Evolutionary conservation across 37 sponge, comb jelly and placozoan species (phyloP).

Genomic region (Beroe ovata): DNA sequence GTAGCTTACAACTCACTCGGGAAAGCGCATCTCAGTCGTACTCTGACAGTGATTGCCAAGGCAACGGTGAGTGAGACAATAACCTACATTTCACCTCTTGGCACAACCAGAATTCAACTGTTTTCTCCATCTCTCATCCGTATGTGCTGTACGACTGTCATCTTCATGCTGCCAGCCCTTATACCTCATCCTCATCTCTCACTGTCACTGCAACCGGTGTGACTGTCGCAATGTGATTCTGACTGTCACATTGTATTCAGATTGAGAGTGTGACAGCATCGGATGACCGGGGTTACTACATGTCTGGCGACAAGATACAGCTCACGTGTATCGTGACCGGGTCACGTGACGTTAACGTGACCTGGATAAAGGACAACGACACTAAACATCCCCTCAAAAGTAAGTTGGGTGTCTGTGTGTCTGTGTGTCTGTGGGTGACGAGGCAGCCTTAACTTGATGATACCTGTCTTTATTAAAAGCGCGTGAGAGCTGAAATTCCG

Average conservation of each 20-base stretch:
- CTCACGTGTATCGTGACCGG: conserved; percentile 19
- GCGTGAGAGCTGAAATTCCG: no score
- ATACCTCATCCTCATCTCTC: not conserved
- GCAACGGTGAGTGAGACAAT: conserved; percentile 50
- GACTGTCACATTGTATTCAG: not conserved
- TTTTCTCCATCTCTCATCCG: no score
- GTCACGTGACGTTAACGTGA: not conserved
- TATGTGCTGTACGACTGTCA: no score
- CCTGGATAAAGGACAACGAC: conserved; percentile 58
- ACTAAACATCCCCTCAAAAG: not conserved
- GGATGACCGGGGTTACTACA: conserved; percentile 45
- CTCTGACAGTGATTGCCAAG: conserved; percentile 11
- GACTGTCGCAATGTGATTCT: no score
- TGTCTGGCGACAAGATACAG: conserved; percentile 17
- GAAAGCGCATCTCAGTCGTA: conserved; percentile 4
- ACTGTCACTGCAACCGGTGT: no score
- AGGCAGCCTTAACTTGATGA: no score
- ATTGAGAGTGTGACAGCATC: conserved; percentile 25
- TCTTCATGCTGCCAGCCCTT: no score
- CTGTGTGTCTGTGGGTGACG: no score
- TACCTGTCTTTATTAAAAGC: no score
- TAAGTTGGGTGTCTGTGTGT: no score
- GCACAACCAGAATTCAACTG: no score
- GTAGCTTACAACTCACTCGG: conserved; percentile 12
- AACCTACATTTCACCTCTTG: no score